Evolutionary conservation across 1,140 invertebrate genomes (phyloP).

Genomic region (Brachionus calyciflorus): DNA sequence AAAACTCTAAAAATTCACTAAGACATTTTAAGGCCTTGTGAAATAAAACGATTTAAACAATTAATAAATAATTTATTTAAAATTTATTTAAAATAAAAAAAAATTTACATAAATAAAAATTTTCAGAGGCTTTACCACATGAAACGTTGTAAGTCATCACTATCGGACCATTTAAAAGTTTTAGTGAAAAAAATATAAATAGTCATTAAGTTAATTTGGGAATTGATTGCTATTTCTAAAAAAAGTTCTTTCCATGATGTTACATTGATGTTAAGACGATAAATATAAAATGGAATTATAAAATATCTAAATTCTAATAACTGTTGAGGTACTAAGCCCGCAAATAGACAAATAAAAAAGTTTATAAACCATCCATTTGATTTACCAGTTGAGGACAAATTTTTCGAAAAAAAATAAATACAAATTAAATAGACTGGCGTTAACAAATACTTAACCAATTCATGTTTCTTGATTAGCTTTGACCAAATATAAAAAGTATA

Average conservation of each 20-base stretch:
- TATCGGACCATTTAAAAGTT: conserved; percentile 77
- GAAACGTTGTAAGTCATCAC: conserved; percentile 73
- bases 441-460: conserved; percentile 69
- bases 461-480: conserved; percentile 71
- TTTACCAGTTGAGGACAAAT: conserved; percentile 53
- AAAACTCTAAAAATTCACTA: neutral
- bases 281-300: conserved; percentile 81
- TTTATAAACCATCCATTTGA: conserved; percentile 65
- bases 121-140: conserved; percentile 71
- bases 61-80: neutral
- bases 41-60: neutral
- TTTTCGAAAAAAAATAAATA: conserved; percentile 65
- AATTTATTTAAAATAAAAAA: neutral
- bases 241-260: conserved; percentile 64
- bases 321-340: conserved; percentile 74
- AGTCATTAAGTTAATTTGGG: conserved; percentile 72
- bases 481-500: conserved; percentile 95
- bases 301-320: conserved; percentile 91
- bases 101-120: neutral
- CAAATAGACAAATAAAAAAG: conserved; percentile 66
- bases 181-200: conserved; percentile 78
- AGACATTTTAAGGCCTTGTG: neutral
- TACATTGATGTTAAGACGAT: conserved; percentile 70
- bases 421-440: conserved; percentile 75
- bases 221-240: conserved; percentile 70